Evolutionary conservation across 2,113 vertebrate species (phyloP).

Genomic region (Hylia prasina): DNA sequence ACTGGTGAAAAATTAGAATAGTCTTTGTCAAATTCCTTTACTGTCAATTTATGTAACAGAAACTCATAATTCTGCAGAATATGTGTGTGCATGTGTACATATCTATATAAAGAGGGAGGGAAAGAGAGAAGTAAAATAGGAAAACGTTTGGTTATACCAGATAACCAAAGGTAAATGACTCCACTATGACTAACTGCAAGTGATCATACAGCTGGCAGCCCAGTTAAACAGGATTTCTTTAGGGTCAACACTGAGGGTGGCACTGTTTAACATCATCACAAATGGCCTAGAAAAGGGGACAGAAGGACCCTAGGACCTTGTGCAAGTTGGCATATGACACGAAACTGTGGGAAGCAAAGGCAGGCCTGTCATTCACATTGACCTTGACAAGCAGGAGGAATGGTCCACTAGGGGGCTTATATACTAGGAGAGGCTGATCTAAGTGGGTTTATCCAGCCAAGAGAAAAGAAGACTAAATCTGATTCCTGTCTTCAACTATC

Average conservation of each 20-base stretch:
- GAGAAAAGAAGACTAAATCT: background rate
- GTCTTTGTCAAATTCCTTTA: background rate
- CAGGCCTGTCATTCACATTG: background rate
- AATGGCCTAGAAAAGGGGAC: background rate
- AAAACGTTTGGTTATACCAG: background rate
- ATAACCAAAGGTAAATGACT: background rate
- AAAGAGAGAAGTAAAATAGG: background rate
- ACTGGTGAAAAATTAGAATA: background rate
- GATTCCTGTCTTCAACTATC: background rate
- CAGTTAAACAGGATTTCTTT: background rate
- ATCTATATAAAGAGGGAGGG: background rate
- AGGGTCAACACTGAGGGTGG: background rate
- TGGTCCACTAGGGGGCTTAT: too few relatives aligned
- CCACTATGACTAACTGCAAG: background rate
- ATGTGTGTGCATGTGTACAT: background rate
- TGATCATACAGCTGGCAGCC: background rate
- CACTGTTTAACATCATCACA: background rate
- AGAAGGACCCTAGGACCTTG: background rate
- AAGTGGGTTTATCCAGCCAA: background rate
- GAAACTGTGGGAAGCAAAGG: background rate
- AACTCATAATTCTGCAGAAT: background rate
- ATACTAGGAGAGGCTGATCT: background rate
- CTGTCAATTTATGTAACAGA: background rate
- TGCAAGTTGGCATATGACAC: background rate
- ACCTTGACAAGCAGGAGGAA: background rate